Evolutionary conservation across 2,113 vertebrate genomes (phyloP), one percentile per base, ranked within the genome.

Genomic region (Pangasianodon gigas): DNA sequence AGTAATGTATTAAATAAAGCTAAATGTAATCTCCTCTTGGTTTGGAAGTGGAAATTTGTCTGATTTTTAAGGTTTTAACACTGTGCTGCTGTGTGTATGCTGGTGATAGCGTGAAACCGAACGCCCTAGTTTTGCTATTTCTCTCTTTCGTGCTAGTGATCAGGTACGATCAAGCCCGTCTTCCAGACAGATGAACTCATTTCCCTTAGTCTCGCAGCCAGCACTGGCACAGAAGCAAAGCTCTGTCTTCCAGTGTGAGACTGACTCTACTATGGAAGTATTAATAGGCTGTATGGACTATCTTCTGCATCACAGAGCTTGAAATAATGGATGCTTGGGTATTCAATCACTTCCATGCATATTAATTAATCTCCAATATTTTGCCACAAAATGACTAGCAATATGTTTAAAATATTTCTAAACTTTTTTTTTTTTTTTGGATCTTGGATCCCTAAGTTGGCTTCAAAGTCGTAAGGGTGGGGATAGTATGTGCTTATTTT

Each of bases 1-100:
- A 56, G 56, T 89, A 37, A 71, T n/a, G 1, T 71, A 71, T 85
- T 79, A 52, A 89, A 85, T 89, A 89, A 85, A 89, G 60, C 44
- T 41, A 71, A 71, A 88, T 21, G 10, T 37, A 84, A 83, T 32
- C 52, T 60, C 41, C 62, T 48, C 3, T n/a, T 51, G 32, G 74
- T 41, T 13, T 74, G 4, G 5, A 26, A 60, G 51, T 75, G 51
- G 79, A 79, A 3, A 10, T 37, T 52, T 71, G 18, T 83, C 21
- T 71, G 79, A 69, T 85, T 48, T 52, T 84, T 1, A 65, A 51
- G 46, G 58, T 21, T 54, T 19, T 84, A 46, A 14, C n/a, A 16
- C 29, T 13, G 19, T 41, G 24, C 5, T 52, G 67, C 37, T 41
- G 51, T 74, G 14, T 10, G 32, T 54, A 26, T 75, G 81, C 37